Conservation (phyloP, 2,888 invertebrate genomes). For the Microctonus hyperodae region DNA sequence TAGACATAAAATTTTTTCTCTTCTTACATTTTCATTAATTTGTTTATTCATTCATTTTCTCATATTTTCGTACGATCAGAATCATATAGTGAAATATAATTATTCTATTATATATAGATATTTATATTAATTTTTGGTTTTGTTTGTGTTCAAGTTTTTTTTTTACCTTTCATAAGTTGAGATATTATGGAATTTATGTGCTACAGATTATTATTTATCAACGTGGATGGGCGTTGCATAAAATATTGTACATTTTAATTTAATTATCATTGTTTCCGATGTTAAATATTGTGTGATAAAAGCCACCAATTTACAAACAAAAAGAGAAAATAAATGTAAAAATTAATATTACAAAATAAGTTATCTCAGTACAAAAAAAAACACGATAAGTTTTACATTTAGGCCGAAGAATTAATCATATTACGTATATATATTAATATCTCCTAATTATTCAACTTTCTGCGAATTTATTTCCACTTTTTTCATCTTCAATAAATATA, state of each 20-base stretch:
- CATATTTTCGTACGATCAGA: too few species aligned
- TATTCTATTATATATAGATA: too few species aligned
- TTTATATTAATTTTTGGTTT: too few species aligned
- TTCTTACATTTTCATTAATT: not conserved
- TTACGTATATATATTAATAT: too few species aligned
- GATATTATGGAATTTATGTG: not conserved
- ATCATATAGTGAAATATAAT: too few species aligned
- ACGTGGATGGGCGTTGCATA: not conserved
- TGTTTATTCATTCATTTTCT: not conserved
- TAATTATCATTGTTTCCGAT: conserved; percentile 13
- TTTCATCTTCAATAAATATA: not conserved
- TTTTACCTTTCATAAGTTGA: too few species aligned
- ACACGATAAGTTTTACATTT: not conserved
- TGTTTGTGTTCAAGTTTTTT: too few species aligned
- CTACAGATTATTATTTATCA: not conserved
- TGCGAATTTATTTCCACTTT: not conserved
- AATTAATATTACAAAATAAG: not conserved
- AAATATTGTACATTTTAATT: not conserved
- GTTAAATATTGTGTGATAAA: not conserved
- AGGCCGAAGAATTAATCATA: conserved; percentile 4
- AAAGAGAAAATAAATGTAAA: not conserved
- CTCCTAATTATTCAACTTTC: not conserved
- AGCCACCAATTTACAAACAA: not conserved
- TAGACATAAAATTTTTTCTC: not conserved
- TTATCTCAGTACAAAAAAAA: not conserved